Base-by-base conservation (phyloP, 2,113 vertebrate species). In the Xyliphius kryptos region DNA sequence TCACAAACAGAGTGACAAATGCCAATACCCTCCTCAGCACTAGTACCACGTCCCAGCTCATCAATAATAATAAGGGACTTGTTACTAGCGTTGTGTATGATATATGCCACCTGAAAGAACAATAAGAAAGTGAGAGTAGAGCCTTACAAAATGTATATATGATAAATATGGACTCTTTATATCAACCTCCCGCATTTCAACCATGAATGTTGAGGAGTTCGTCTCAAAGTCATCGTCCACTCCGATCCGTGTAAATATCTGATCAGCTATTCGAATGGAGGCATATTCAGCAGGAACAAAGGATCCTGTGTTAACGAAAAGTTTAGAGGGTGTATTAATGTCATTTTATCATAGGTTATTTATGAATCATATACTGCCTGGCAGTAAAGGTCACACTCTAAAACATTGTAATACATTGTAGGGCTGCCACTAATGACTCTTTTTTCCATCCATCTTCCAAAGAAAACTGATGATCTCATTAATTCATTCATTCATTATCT, bases 221-320 rank as follows among this genome's bases (percentile, higher is more conserved):
- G 94, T 98, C 86, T 98, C 93, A 72, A 98, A 94, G 77, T 97
- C 93, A 74, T 98, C 94, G 70, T 97, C 94, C 76, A 95, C 91
- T 68, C 96, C 94, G 71, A 98, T 94, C 83, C 96, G 89, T 52
- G 93, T 97, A 79, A 97, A 98, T 81, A 98, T 95, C 56, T 98
- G 95, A 68, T 96, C 90, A 52, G 92, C 85, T 0, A 97, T 86
- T 68, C 92, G 85, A 66, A 97, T 90, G 13, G 91, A 96, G 57
- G 91, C 87, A 50, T 94, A 98, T 73, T 96, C 90, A 56, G 93
- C 93, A 54, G 96, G 94, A 61, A 97, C 89, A 26, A 90, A 98
- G 17, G 93, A 97, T 62, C 95, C 95, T 98, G 22, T 9, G n/a
- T 3, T 26, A 26, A 26, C 22, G 6, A 26, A 3, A 26, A 26